Conservation (phyloP, 1,140 invertebrate genomes). For the Druon quercuslanigerum region DNA sequence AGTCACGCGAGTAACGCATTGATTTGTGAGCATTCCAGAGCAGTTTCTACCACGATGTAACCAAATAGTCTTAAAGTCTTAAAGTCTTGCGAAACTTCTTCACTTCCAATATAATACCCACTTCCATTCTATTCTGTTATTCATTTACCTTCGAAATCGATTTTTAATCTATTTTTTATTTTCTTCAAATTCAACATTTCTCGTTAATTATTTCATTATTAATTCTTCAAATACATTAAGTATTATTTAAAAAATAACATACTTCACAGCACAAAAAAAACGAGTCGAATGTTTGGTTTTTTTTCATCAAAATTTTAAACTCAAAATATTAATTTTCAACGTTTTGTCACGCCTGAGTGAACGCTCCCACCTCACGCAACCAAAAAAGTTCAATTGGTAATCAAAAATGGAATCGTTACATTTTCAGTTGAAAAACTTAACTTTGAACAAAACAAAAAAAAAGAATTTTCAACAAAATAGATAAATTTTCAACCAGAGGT, state of each 20-base stretch:
- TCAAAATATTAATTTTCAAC: no score
- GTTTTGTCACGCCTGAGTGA: no score
- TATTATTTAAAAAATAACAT: background rate
- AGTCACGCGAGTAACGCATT: slow-evolving; percentile 32
- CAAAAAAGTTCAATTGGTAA: no score
- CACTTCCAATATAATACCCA: slow-evolving; percentile 23
- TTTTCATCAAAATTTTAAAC: no score
- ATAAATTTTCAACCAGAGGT: no score
- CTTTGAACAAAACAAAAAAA: no score
- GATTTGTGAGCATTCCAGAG: slow-evolving; percentile 42
- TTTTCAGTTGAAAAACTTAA: no score
- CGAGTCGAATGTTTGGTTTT: no score
- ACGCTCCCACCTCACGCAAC: no score
- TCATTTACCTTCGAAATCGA: slow-evolving; percentile 5
- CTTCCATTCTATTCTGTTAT: background rate
- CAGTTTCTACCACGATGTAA: slow-evolving; percentile 3
- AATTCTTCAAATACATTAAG: background rate
- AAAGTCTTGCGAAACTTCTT: slow-evolving; percentile 23
- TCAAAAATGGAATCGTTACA: no score
- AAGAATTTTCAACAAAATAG: no score
- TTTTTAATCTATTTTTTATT: slow-evolving; percentile 4
- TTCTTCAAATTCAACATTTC: background rate
- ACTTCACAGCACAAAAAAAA: no score
- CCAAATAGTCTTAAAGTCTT: slow-evolving; percentile 7
- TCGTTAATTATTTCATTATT: background rate